Evolutionary conservation across 2,113 vertebrate genomes (phyloP).

Genomic region (Mormyrus lacerda): DNA sequence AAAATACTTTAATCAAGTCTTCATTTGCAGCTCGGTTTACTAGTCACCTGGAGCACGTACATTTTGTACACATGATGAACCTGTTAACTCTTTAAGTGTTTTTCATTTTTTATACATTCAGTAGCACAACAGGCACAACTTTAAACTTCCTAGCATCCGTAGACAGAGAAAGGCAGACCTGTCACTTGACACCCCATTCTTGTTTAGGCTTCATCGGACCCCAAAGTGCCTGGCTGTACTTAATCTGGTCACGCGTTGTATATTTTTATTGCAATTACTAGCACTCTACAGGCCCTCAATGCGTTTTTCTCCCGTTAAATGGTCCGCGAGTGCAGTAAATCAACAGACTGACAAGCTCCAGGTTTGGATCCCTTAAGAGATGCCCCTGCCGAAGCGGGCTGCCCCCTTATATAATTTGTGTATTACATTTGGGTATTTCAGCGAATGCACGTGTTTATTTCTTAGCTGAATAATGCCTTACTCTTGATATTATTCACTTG

Average conservation of each 20-base stretch:
- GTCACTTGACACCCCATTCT: background rate
- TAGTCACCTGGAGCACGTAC: constrained; percentile 37
- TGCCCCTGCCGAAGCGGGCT: background rate
- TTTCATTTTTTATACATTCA: background rate
- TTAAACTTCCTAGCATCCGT: background rate
- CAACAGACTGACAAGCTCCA: background rate
- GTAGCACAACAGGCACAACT: background rate
- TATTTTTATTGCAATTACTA: constrained; percentile 9
- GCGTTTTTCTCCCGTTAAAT: background rate
- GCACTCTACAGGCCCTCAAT: background rate
- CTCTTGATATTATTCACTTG: background rate
- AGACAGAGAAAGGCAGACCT: background rate
- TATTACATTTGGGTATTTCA: background rate
- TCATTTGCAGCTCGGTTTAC: constrained; percentile 22
- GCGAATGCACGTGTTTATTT: background rate
- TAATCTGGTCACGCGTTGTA: constrained; percentile 1
- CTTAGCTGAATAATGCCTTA: background rate
- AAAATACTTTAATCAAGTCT: constrained; percentile 42
- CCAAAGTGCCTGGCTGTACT: background rate
- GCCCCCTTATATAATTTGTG: background rate
- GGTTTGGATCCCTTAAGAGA: background rate
- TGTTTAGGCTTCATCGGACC: background rate
- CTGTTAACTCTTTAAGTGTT: constrained; percentile 3
- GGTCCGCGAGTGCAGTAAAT: background rate
- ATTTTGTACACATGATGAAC: constrained; percentile 31